phyloP scores from a whole-genome alignment of 2,113 vertebrate species.

The Dipodomys merriami region DNA sequence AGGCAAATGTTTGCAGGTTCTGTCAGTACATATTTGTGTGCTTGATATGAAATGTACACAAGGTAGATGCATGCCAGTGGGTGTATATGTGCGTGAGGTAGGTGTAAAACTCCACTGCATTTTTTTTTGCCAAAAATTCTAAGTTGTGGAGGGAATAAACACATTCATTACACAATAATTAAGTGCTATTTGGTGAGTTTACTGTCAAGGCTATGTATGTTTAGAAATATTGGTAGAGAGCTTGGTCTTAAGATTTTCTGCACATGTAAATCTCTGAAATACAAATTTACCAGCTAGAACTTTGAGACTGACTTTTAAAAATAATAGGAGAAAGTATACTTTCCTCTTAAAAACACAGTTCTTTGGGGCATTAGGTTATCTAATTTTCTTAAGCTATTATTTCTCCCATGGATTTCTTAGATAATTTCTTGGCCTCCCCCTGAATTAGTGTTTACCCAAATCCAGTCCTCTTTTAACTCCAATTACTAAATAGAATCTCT shows the following conservation, averaged over 20 bases:
- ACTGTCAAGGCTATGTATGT: not conserved
- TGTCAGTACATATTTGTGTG: not conserved
- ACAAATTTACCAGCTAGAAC: not conserved
- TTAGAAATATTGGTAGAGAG: not conserved
- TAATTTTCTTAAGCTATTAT: not conserved
- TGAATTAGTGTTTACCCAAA: not conserved
- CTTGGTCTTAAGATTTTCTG: not conserved
- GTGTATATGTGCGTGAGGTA: no score
- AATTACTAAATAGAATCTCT: not conserved
- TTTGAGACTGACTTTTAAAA: not conserved
- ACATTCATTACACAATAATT: not conserved
- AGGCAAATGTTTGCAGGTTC: conserved; percentile 27
- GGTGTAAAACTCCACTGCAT: not conserved
- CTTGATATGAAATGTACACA: not conserved
- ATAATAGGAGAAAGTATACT: not conserved
- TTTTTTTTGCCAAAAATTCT: conserved; percentile 1
- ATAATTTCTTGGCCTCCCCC: accelerated
- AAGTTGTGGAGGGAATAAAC: not conserved
- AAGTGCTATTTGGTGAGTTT: not conserved
- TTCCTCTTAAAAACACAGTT: not conserved
- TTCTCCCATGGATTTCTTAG: not conserved
- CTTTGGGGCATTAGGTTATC: not conserved
- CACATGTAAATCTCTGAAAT: not conserved
- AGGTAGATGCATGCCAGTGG: no score
- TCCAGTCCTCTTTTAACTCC: not conserved